These are phyloP conservation scores for Phoxinus phoxinus DNA, from an alignment of 2,113 vertebrate genomes.

Conservation along the genomic window DNA sequence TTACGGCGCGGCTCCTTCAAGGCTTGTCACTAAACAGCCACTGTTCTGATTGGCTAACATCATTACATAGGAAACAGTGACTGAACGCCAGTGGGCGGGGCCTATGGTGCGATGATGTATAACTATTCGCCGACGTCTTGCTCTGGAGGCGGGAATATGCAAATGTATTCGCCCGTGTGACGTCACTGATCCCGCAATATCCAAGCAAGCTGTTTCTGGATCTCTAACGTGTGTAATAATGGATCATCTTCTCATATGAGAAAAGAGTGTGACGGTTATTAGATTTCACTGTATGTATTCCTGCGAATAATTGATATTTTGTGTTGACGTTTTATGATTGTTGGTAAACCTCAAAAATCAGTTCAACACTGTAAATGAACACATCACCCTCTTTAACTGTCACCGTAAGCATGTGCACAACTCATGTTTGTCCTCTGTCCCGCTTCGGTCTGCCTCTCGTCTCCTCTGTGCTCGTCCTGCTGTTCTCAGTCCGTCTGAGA, in stretches of 20 bases:
- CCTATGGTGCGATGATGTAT: no score
- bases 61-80: no score
- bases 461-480: constrained; percentile 17
- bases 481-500: constrained; percentile 69
- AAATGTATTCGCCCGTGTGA: no score
- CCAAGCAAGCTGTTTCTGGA: no score
- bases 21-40: no score
- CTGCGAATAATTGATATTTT: background rate
- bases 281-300: background rate
- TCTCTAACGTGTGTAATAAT: no score
- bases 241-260: background rate
- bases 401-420: background rate
- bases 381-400: background rate
- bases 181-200: no score
- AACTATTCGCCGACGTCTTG: no score
- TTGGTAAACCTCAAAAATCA: background rate
- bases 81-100: no score
- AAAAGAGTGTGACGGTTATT: background rate
- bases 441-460: background rate
- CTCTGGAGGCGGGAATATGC: no score
- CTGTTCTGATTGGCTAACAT: no score
- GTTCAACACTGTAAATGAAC: background rate
- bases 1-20: no score
- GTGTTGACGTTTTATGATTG: background rate
- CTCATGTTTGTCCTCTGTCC: background rate